Conservation (phyloP, 23 tunicate genomes). For the Styela clava region DNA sequence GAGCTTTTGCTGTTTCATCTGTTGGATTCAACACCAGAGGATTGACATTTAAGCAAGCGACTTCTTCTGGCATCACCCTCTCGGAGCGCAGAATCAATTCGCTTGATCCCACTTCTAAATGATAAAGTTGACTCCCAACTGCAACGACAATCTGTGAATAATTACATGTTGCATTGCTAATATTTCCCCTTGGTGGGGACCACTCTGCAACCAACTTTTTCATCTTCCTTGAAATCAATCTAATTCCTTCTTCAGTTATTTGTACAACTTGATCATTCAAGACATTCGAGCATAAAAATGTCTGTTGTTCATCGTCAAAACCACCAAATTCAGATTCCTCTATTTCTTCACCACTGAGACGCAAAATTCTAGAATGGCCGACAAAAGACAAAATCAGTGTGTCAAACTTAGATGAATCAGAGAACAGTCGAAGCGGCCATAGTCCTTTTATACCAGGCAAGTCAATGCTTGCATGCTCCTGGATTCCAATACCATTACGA, state of each 20-base stretch:
- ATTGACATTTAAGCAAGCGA: constrained; percentile 80
- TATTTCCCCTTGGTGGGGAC: constrained; percentile 65
- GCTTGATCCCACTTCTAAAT: constrained; percentile 68
- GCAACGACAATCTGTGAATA: constrained; percentile 74
- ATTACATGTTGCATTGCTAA: constrained; percentile 84
- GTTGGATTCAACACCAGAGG: constrained; percentile 33
- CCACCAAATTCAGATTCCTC: constrained; percentile 86
- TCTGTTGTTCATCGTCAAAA: constrained; percentile 73
- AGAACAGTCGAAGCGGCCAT: constrained; percentile 65
- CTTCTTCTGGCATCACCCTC: constrained; percentile 56
- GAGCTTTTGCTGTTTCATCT: constrained; percentile 21
- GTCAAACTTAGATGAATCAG: constrained; percentile 53
- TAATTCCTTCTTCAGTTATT: constrained; percentile 78
- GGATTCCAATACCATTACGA: constrained; percentile 98
- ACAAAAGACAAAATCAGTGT: constrained; percentile 86
- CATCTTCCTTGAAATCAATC: constrained; percentile 42
- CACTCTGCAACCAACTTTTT: constrained; percentile 45
- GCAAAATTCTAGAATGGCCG: constrained; percentile 80
- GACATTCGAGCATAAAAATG: constrained; percentile 75
- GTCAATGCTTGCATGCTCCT: constrained; percentile 97
- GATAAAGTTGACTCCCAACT: constrained; percentile 54
- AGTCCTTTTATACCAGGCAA: constrained; percentile 85
- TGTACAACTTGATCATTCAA: constrained; percentile 68
- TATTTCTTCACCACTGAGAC: constrained; percentile 83
- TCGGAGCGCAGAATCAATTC: not conserved